Evolutionary conservation across 2,797 vertebrate species (phyloP), one percentile per base, ranked within the genome.

Genomic region (Hafferia zeledoni): DNA sequence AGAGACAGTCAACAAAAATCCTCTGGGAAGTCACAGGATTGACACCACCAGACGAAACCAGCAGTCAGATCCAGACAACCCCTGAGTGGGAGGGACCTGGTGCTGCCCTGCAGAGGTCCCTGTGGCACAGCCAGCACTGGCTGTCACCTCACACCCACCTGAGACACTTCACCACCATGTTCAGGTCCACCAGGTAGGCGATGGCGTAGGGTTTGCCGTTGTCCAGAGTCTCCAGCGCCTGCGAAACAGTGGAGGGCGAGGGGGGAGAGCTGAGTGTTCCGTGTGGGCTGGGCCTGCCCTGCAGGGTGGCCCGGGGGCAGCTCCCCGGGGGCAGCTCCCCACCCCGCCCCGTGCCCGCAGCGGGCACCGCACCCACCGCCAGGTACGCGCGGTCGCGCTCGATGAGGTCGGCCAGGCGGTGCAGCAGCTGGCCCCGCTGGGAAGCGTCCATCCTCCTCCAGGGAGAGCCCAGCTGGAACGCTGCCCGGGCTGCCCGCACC

Each of bases 371-470:
- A 41, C 99, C 95, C 94, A 99, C 99, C 2, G 99, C 99, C 43
- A 99, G 97, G 95, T 99, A 99, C 23, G 98, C 98, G 4, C 99
- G 82, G 89, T 99, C 99, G 87, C 98, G 98, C 98, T 99, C 99
- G 1, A 99, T 98, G 88, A 99, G 98, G 78, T 99, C 98, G 0
- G 99, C 99, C 24, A 99, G 81, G 4, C 98, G 98, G 95, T 95
- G 91, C 65, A 99, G 95, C n/a, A 99, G 98, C 47, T 98, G 96
- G 65, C 99, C 99, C 1, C 99, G 98, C 1, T 99, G 95, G 1
- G 99, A 99, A 1, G 99, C 99, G 0, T 99, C 99, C 99, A 98
- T 99, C 83, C 98, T 98, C 90, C 99, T 98, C 99, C 99, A 99
- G 18, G 99, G 99, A 0, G 99, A 99, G 30, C 99, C 99, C 74